Evolutionary conservation across 2,888 invertebrate genomes (phyloP).

Genomic region (Standfussiana lucernea): DNA sequence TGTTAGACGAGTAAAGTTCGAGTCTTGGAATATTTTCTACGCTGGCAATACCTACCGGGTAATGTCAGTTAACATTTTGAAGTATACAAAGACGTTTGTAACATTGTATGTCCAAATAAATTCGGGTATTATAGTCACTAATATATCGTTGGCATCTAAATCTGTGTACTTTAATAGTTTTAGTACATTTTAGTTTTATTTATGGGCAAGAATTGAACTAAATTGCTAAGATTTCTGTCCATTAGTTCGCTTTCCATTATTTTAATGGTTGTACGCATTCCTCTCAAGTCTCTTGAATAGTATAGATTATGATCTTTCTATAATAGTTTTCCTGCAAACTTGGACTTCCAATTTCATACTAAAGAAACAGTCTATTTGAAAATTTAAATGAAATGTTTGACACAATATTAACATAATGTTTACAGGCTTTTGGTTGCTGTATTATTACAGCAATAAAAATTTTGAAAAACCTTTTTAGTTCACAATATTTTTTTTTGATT

Average conservation of each 20-base stretch:
- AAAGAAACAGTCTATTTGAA: not conserved
- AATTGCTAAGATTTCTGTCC: constrained; percentile 46
- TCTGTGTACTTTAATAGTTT: constrained; percentile 40
- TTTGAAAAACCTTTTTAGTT: not conserved
- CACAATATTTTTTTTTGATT: not conserved
- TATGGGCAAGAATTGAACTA: constrained; percentile 40
- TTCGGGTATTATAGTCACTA: constrained; percentile 21
- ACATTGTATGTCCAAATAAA: constrained; percentile 56
- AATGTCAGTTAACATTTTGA: constrained; percentile 55
- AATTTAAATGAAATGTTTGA: not conserved
- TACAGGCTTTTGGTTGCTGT: not conserved
- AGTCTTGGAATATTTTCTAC: constrained; percentile 40
- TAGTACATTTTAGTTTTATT: constrained; percentile 47
- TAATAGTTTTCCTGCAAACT: constrained; percentile 8
- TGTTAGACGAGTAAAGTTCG: constrained; percentile 56
- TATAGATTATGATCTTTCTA: not conserved
- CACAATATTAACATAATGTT: not conserved
- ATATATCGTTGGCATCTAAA: constrained; percentile 44
- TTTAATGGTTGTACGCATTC: constrained; percentile 34
- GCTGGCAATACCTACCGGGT: constrained; percentile 57
- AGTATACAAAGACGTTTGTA: constrained; percentile 22
- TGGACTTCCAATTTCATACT: not conserved
- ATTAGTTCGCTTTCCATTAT: constrained; percentile 51
- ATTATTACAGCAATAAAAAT: not conserved
- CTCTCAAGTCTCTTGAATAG: not conserved